These are phyloP conservation scores for Enoplosus armatus DNA, from an alignment of 2,797 vertebrate species.

Conservation along the genomic window DNA sequence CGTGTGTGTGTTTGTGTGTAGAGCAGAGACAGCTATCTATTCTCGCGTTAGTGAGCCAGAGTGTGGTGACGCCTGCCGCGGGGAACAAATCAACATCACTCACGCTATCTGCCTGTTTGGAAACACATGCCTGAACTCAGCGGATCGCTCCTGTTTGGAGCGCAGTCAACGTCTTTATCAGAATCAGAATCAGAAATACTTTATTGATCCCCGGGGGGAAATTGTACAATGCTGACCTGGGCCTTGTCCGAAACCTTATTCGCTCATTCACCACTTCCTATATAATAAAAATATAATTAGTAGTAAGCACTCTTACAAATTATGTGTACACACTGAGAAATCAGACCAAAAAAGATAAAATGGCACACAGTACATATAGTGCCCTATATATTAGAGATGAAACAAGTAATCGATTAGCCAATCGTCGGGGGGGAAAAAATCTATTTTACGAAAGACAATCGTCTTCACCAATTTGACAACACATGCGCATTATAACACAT, in stretches of 20 bases:
- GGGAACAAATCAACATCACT: constrained; percentile 53
- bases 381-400: too few relatives aligned
- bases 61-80: constrained; percentile 35
- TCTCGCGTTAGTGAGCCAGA: constrained; percentile 33
- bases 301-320: background rate
- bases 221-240: background rate
- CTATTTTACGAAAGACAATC: too few relatives aligned
- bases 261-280: background rate
- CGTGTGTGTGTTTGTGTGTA: constrained; percentile 18
- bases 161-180: background rate
- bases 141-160: background rate
- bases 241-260: background rate
- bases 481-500: too few relatives aligned
- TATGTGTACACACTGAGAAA: too few relatives aligned
- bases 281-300: background rate
- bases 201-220: too few relatives aligned
- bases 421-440: too few relatives aligned
- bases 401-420: too few relatives aligned
- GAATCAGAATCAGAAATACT: too few relatives aligned
- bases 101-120: constrained; percentile 38
- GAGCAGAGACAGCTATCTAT: constrained; percentile 18
- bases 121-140: constrained; percentile 32
- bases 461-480: too few relatives aligned
- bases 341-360: too few relatives aligned
- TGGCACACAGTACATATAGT: too few relatives aligned